Conservation (phyloP, 2,797 vertebrate genomes). For the Microhierax caerulescens region DNA sequence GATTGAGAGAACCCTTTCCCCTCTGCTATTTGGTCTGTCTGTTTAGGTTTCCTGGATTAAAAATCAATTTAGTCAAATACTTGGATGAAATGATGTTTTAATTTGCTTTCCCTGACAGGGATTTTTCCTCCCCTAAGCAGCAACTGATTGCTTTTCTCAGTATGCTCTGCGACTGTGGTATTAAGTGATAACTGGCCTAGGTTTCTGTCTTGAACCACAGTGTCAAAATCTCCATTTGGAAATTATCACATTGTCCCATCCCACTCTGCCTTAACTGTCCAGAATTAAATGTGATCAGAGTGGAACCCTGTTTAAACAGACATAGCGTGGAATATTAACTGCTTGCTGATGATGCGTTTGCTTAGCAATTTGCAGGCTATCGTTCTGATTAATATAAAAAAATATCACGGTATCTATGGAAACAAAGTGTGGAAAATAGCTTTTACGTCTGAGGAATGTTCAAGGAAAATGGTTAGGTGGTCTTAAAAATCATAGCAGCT, state of each 20-base stretch:
- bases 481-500: slow-evolving; percentile 36
- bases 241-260: neutral
- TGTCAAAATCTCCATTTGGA: neutral
- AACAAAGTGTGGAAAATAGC: slow-evolving; percentile 64
- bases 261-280: neutral
- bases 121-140: neutral
- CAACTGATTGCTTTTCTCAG: neutral
- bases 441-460: slow-evolving; percentile 53
- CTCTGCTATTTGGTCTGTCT: neutral
- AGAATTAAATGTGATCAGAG: neutral
- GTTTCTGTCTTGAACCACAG: neutral
- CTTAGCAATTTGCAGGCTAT: slow-evolving; percentile 64
- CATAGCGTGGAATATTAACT: neutral
- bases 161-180: neutral
- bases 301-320: neutral
- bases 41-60: slow-evolving; percentile 21
- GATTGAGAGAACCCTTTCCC: neutral
- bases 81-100: slow-evolving; percentile 22
- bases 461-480: slow-evolving; percentile 56
- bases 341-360: slow-evolving; percentile 42
- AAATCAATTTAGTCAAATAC: slow-evolving; percentile 30
- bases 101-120: neutral
- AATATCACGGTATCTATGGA: slow-evolving; percentile 72
- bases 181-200: neutral
- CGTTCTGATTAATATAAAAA: slow-evolving; percentile 66